Evolutionary conservation across 2,113 vertebrate genomes (phyloP).

Genomic region (Salminus brasiliensis): DNA sequence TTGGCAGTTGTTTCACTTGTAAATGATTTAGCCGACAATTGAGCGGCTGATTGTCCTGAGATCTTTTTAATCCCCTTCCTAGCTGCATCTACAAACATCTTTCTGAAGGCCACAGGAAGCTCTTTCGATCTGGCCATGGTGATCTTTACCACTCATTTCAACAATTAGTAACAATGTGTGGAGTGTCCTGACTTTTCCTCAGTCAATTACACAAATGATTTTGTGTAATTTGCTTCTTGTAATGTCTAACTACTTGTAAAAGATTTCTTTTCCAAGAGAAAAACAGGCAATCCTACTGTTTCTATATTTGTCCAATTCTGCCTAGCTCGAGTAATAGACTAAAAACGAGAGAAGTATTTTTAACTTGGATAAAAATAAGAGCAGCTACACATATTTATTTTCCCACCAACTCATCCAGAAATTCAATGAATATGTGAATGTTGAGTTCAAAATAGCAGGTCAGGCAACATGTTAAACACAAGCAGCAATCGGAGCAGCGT

Average conservation of each 20-base stretch:
- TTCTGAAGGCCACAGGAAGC: too few species aligned
- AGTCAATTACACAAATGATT: too few species aligned
- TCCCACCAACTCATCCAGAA: constrained; percentile 3
- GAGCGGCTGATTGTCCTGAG: too few species aligned
- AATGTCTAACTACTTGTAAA: neutral
- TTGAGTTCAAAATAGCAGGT: constrained; percentile 16
- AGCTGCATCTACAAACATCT: too few species aligned
- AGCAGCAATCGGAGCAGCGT: constrained; percentile 50
- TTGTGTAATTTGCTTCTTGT: too few species aligned
- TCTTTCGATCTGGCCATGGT: too few species aligned
- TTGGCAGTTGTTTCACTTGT: too few species aligned
- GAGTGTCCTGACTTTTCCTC: too few species aligned
- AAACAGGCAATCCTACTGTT: neutral
- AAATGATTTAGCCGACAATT: too few species aligned
- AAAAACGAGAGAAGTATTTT: constrained; percentile 23
- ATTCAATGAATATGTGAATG: neutral
- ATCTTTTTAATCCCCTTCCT: too few species aligned
- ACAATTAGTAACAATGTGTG: too few species aligned
- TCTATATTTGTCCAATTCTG: neutral
- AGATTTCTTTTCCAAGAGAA: neutral
- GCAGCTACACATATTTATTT: neutral
- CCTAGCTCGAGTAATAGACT: neutral
- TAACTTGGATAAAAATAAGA: constrained; percentile 3
- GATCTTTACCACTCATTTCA: too few species aligned
- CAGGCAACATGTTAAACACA: constrained; percentile 50